Conservation (phyloP, 2,888 invertebrate species). For the Trisateles emortualis region DNA sequence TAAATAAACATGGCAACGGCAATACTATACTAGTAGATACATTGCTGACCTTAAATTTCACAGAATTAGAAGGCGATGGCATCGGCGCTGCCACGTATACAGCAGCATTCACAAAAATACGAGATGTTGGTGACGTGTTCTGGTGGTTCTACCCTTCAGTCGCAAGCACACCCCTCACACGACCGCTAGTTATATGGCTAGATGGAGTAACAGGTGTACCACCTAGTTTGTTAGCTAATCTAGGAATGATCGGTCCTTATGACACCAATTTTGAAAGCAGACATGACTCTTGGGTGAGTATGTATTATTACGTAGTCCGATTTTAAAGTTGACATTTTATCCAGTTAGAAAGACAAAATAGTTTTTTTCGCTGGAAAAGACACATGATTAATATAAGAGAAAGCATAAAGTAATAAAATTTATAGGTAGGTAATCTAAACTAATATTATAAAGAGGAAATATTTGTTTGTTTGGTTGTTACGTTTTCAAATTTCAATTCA, state of each 20-base stretch:
- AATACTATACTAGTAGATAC: background rate
- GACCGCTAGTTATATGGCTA: constrained; percentile 94
- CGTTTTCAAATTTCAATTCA: no score
- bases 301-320: no score
- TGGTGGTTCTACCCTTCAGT: constrained; percentile 95
- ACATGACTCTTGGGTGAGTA: constrained; percentile 90
- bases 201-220: constrained; percentile 94
- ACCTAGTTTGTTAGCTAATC: constrained; percentile 94
- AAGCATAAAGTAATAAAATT: no score
- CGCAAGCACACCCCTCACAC: constrained; percentile 69
- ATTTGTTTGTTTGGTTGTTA: no score
- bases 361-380: no score
- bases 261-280: constrained; percentile 88
- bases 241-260: constrained; percentile 93
- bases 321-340: no score
- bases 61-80: constrained; percentile 65
- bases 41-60: constrained; percentile 17
- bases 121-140: constrained; percentile 91
- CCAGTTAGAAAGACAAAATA: no score
- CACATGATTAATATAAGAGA: no score
- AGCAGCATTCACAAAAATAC: constrained; percentile 91
- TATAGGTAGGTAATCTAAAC: no score
- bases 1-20: background rate
- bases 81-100: constrained; percentile 89
- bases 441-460: no score